These are phyloP conservation scores for Onychorhynchus coronatus DNA, from an alignment of 2,113 vertebrate genomes.

Conservation along the genomic window DNA sequence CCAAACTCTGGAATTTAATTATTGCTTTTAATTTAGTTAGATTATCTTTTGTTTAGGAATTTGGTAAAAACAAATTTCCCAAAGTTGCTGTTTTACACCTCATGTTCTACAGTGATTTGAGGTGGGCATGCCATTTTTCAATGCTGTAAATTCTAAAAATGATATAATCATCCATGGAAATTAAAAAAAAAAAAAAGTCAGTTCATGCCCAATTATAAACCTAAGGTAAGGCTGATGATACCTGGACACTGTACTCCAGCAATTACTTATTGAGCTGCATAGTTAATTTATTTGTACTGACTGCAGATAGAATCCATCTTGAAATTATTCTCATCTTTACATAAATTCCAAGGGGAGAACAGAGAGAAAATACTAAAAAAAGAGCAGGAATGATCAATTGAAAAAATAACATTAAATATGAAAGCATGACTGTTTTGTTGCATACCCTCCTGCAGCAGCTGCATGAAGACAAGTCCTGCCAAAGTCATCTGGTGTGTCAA, in stretches of 20 bases:
- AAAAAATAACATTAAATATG: neutral
- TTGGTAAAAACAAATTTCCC: neutral
- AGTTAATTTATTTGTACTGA: neutral
- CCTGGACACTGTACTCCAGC: slow-evolving; percentile 4
- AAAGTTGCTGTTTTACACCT: neutral
- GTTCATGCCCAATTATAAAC: neutral
- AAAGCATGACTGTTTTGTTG: slow-evolving; percentile 18
- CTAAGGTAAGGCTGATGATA: neutral
- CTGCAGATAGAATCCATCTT: neutral
- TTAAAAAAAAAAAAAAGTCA: neutral
- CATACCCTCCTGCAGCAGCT: slow-evolving; percentile 97
- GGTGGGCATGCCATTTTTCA: neutral
- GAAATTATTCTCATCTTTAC: slow-evolving; percentile 3
- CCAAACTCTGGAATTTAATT: neutral
- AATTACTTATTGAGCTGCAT: neutral
- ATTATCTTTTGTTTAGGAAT: neutral
- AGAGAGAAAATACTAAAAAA: neutral
- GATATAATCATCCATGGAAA: neutral
- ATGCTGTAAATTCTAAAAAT: neutral
- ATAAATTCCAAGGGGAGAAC: neutral
- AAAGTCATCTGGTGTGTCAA: slow-evolving; percentile 97
- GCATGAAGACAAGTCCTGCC: slow-evolving; percentile 99
- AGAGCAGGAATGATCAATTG: neutral
- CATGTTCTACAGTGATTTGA: neutral
- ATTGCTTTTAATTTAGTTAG: neutral